Evolutionary conservation across 1,140 invertebrate species (phyloP).

Genomic region (Drosophila ercepeae): DNA sequence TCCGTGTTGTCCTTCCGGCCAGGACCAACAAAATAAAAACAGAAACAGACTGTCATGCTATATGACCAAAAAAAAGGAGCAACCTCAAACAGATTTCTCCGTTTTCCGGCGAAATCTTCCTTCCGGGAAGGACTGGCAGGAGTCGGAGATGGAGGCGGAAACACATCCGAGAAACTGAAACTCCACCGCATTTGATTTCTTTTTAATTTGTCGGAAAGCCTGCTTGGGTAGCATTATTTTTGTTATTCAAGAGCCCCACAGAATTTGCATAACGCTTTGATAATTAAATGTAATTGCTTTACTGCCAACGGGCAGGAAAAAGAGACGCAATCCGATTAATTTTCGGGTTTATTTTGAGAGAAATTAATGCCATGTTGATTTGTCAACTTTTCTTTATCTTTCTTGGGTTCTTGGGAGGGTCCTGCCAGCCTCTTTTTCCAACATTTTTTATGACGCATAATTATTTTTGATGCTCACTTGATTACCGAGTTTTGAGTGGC

Average conservation of each 20-base stretch:
- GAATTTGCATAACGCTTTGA: slow-evolving; percentile 59
- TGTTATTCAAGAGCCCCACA: slow-evolving; percentile 18
- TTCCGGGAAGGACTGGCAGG: background rate
- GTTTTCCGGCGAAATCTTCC: background rate
- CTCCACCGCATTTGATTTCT: slow-evolving; percentile 36
- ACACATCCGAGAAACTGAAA: slow-evolving; percentile 7
- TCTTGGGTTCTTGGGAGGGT: background rate
- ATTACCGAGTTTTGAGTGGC: background rate
- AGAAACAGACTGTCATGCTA: slow-evolving; percentile 29
- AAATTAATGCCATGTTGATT: slow-evolving; percentile 28
- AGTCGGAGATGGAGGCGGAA: background rate
- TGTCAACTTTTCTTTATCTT: slow-evolving; percentile 11
- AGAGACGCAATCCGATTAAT: slow-evolving; percentile 12
- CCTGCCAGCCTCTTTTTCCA: background rate
- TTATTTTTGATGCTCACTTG: slow-evolving; percentile 11
- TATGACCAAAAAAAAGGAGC: slow-evolving; percentile 6
- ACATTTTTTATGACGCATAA: slow-evolving; percentile 7
- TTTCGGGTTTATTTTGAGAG: background rate
- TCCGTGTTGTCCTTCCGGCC: slow-evolving; percentile 24
- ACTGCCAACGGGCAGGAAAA: slow-evolving; percentile 24
- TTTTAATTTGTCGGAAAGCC: slow-evolving; percentile 21
- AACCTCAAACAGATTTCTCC: slow-evolving; percentile 34
- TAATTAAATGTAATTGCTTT: slow-evolving; percentile 68
- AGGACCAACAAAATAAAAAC: background rate
- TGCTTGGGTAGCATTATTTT: slow-evolving; percentile 9